Base-by-base conservation (phyloP, 2,113 vertebrate genomes). In the Syngnathus typhle region DNA sequence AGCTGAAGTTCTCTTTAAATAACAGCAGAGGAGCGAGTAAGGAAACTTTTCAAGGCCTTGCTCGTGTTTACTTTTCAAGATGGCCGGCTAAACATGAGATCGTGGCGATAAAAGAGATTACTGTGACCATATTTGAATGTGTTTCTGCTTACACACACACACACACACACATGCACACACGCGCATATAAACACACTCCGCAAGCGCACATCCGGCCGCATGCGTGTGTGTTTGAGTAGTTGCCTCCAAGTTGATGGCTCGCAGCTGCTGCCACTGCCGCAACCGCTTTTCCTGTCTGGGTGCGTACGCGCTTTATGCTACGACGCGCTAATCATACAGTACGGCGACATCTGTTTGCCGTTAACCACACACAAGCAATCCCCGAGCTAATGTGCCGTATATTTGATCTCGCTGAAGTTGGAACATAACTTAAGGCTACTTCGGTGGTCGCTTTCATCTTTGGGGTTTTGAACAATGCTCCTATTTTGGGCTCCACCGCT, bases 1-100 rank as follows among this genome's bases (percentile, higher is more conserved):
- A 66, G 76, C 83, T 78, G 65, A 83, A 86, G 76, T 89, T 89
- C 90, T 91, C 87, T 78, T 78, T 88, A 87, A 90, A 90, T 89
- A 89, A 88, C 88, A 90, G 72, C 81, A 78, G 82, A 83, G 82
- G 77, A 60, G 78, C 10, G 82, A 79, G 73, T 70, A 83, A 87
- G 84, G 88, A 89, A 87, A 85, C 84, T 87, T 89, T 88, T 85
- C 63, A 76, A 78, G 87, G 84, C 86, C 83, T 74, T 66, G 32
- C 67, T 82, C 72, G 56, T 89, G 87, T 89, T 90, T 89, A 80
- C 58, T 80, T 78, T 64, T 72, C 58, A 74, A 83, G 65, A 71
- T 66, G 71, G 70, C 65, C 55, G 82, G 65, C 72, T 83, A 74
- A 87, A 85, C 85, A 79, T 41, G 19, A 66, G 80, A 83, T 84